Evolutionary conservation across 1,140 invertebrate genomes (phyloP).

Genomic region (Trichoplusia ni): DNA sequence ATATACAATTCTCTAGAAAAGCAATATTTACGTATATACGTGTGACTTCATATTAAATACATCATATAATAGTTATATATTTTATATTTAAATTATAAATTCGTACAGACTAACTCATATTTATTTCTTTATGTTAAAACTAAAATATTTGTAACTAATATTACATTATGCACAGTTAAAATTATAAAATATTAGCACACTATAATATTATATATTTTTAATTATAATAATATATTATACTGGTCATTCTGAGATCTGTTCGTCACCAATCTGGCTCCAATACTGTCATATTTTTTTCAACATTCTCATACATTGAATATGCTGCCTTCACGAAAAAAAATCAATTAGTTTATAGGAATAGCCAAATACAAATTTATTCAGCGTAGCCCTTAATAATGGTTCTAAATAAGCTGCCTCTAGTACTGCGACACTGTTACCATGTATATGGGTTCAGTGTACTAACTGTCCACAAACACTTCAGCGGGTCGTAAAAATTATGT

Average conservation of each 20-base stretch:
- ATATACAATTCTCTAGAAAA: conserved; percentile 43
- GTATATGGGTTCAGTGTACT: no score
- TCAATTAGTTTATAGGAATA: neutral
- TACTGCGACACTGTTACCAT: no score
- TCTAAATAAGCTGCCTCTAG: no score
- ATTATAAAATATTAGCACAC: conserved; percentile 54
- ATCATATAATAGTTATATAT: conserved; percentile 42
- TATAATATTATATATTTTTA: conserved; percentile 44
- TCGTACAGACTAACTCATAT: conserved; percentile 66
- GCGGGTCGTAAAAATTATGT: no score
- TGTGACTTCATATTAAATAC: conserved; percentile 44
- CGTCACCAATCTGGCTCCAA: conserved; percentile 58
- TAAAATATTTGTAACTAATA: conserved; percentile 48
- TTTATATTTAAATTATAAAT: conserved; percentile 63
- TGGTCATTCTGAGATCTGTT: conserved; percentile 76
- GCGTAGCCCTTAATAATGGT: no score
- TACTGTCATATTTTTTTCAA: conserved; percentile 43
- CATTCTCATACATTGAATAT: conserved; percentile 19
- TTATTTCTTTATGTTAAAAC: conserved; percentile 41
- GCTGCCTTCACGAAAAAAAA: conserved; percentile 22
- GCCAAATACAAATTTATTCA: neutral
- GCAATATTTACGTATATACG: conserved; percentile 62
- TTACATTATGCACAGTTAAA: conserved; percentile 52
- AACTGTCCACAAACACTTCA: no score
- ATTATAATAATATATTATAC: conserved; percentile 61